Percentiles rank a stretch among this genome's conserved stretches.
phyloP scores from a whole-genome alignment of 2,113 vertebrate species.

The Theristicus caerulescens region DNA sequence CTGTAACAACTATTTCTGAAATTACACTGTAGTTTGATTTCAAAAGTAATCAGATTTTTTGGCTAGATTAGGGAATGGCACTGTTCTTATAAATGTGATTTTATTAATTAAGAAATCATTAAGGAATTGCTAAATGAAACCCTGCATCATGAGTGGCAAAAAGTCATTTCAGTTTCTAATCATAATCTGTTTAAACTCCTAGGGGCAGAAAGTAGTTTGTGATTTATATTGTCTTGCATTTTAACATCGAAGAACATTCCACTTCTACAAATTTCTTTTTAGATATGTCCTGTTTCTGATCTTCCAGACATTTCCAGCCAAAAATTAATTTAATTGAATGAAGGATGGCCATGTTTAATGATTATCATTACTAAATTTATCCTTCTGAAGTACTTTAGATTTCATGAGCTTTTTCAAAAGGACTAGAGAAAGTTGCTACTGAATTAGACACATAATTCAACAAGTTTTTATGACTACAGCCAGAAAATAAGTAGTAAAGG shows the following conservation, averaged over 20 bases:
- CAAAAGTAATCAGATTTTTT: conserved; percentile 56
- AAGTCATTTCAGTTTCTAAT: conserved; percentile 58
- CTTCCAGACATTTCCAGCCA: neutral
- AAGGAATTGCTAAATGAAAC: conserved; percentile 51
- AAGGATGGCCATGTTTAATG: neutral
- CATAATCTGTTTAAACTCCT: neutral
- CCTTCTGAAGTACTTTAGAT: neutral
- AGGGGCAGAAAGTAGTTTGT: conserved; percentile 8
- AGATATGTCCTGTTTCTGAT: neutral
- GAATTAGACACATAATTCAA: neutral
- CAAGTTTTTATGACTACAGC: neutral
- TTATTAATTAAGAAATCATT: conserved; percentile 71
- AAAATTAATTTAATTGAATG: neutral
- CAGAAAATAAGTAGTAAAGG: neutral
- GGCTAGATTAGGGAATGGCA: conserved; percentile 19
- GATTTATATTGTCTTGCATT: conserved; percentile 27
- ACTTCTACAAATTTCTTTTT: neutral
- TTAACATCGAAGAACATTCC: neutral
- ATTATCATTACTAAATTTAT: neutral
- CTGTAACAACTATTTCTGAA: conserved; percentile 24
- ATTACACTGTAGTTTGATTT: conserved; percentile 51
- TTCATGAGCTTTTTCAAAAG: neutral
- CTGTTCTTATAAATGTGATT: conserved; percentile 58
- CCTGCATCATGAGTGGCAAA: neutral
- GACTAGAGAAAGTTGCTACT: neutral